phyloP scores from a whole-genome alignment of 2,113 vertebrate genomes.

The Ailuropoda melanoleuca region DNA sequence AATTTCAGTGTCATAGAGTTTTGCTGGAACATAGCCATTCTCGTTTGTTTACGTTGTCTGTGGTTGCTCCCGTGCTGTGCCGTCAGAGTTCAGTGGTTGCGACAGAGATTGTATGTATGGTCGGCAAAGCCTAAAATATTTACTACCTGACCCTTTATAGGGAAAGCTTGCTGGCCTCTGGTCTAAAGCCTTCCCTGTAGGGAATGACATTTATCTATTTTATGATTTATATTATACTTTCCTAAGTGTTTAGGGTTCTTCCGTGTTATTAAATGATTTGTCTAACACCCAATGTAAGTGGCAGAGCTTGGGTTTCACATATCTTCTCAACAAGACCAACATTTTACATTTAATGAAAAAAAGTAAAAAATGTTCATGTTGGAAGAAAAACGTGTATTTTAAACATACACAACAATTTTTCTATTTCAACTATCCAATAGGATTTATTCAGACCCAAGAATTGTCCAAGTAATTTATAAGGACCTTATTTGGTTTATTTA shows the following conservation, averaged over 20 bases:
- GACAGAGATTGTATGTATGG: neutral
- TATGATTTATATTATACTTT: neutral
- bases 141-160: neutral
- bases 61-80: neutral
- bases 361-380: neutral
- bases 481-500: neutral
- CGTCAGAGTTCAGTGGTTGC: neutral
- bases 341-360: slow-evolving; percentile 29
- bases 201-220: neutral
- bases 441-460: neutral
- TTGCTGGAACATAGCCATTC: neutral
- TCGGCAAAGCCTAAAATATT: neutral
- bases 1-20: neutral
- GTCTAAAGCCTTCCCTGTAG: neutral
- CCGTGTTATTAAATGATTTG: slow-evolving; percentile 14
- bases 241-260: neutral
- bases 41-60: neutral
- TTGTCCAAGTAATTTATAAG: neutral
- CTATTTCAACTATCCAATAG: neutral
- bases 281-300: neutral
- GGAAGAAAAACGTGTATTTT: neutral
- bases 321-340: neutral
- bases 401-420: neutral
- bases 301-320: neutral
- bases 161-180: neutral